Base-by-base conservation (phyloP, 2,113 vertebrate genomes). In the Lamprotornis superbus region DNA sequence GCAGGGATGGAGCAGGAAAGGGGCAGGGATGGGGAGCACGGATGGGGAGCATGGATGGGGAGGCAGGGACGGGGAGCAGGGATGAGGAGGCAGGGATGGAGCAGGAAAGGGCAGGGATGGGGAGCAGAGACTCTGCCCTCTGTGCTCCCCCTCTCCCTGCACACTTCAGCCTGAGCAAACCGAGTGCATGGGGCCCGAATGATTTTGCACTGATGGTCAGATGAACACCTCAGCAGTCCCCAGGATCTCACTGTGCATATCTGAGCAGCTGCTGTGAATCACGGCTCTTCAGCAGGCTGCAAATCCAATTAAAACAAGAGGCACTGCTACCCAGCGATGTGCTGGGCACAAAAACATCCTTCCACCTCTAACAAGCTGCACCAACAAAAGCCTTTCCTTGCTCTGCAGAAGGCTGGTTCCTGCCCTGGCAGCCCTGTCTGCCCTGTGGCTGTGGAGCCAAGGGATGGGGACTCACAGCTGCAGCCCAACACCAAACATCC, bases 271-370 rank as follows among this genome's bases (percentile, higher is more conserved):
- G 78, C 3, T 57, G 80, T 42, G 80, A 91, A 82, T 65, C 63
- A 20, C 3, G 5, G 49, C 69, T 82, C 35, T 35, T 56, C 8
- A 24, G 37, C 15, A 9, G 49, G 71, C 71, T 68, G 86, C 74
- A 92, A 89, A 97, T 22, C 80, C 75, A 86, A 52, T 73, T 83
- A 91, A 91, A 97, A 50, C 52, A 68, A 79, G 55, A 91, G 74
- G 90, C 60, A 3, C 61, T 6, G 90, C 64, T n/a, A 22, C 18
- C 39, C 80, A 15, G 80, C 18, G 12, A 83, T 63, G 88, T 12
- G 71, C 80, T 33, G 80, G 87, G 80, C 80, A 63, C 64, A 57
- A 13, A 49, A 83, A 56, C 18, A 46, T 33, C 25, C 73, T 30
- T 56, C 35, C 15, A 27, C 22, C 52, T 67, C 77, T 15, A 24